Evolutionary conservation across 2,797 vertebrate species (phyloP), one percentile per base, ranked within the genome.

Genomic region (Echiichthys vipera): DNA sequence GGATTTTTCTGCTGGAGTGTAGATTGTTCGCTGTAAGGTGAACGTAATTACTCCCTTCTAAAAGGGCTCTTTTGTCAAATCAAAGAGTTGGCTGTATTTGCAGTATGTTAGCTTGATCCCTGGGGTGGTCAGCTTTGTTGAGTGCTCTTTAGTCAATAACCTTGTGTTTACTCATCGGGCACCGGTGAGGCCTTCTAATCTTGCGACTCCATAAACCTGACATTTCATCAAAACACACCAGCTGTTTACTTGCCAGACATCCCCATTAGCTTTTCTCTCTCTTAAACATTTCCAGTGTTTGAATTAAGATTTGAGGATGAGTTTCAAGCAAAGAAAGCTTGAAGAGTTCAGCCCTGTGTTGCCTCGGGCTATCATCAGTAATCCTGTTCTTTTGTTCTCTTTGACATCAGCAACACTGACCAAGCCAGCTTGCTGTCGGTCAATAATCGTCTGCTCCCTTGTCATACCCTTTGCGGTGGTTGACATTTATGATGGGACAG

Each of bases 291-390:
- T 73, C 49, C 55, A 67, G 36, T 74, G 59, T 64, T 71, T 67
- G 79, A 84, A 90, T 89, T 80, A 71, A 84, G 75, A 75, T 86
- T 75, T 70, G 69, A 76, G 63, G 74, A 84, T 18, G 54, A 74
- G 54, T 77, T 83, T 53, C 53, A 45, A 51, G 43, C 46, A 64
- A 65, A 50, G 61, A 80, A 80, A 47, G 45, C 59, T 40, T 67
- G 72, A 84, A 63, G 74, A 73, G 68, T 49, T 69, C 46, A 39
- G 58, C 24, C 24, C 58, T 50, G n/a, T 0, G 1, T 65, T 18
- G 74, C 81, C 80, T 62, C n/a, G 0, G 66, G 61, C 80, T 32
- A 75, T 78, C 73, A 65, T 84, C 71, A 45, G 64, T 74, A 71
- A 79, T 77, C 55, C 58, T 5, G 6, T 74, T 29, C 49, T 74